phyloP scores from a whole-genome alignment of 2,888 invertebrate genomes.

The Dryadula phaetusa region DNA sequence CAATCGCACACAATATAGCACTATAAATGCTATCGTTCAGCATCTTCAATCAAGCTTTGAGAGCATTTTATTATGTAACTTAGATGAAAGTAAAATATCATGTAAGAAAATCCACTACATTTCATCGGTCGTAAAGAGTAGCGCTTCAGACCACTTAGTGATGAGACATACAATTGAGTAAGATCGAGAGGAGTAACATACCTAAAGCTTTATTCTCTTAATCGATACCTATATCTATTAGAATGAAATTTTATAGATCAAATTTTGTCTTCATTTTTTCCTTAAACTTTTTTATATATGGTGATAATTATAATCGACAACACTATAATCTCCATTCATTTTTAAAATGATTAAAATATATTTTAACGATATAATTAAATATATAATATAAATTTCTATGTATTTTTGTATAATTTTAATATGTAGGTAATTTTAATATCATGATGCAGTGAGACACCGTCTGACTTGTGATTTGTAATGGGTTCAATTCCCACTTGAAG shows the following conservation, averaged over 20 bases:
- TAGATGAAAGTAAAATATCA: neutral
- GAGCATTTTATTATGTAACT: conserved; percentile 2
- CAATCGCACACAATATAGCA: too few relatives aligned
- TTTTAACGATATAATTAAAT: neutral
- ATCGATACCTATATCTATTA: conserved; percentile 40
- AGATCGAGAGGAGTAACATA: conserved; percentile 41
- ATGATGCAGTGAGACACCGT: too few relatives aligned
- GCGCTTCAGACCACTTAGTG: conserved; percentile 35
- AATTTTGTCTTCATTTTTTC: neutral
- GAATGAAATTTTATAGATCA: conserved; percentile 5
- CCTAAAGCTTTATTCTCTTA: conserved; percentile 47
- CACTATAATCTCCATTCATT: neutral
- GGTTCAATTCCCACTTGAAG: too few relatives aligned
- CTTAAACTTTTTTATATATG: too few relatives aligned
- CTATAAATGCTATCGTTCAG: too few relatives aligned
- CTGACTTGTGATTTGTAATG: too few relatives aligned
- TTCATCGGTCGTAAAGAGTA: conserved; percentile 30
- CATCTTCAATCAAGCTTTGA: neutral
- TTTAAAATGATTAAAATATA: neutral
- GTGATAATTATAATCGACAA: too few relatives aligned
- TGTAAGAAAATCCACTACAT: conserved; percentile 24
- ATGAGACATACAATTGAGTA: conserved; percentile 36
- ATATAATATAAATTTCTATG: too few relatives aligned
- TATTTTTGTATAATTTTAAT: too few relatives aligned
- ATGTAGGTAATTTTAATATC: too few relatives aligned